phyloP scores from a whole-genome alignment of 2,113 vertebrate genomes.

The Isichthys henryi region DNA sequence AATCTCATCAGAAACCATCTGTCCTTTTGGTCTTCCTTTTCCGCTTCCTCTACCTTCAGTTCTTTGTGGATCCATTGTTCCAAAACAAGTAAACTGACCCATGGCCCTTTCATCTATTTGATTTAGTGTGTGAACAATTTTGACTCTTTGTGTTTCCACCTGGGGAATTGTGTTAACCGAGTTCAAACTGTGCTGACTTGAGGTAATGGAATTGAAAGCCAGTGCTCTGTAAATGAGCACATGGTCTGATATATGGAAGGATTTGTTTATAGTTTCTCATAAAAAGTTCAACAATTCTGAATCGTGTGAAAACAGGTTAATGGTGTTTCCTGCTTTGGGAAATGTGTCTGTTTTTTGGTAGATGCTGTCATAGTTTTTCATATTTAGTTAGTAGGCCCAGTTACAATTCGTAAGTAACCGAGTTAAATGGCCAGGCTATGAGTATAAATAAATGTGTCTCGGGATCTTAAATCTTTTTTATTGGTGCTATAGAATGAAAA shows the following conservation, averaged over 20 bases:
- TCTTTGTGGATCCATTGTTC: not conserved
- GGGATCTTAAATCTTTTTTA: too few relatives aligned
- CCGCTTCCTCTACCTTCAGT: not conserved
- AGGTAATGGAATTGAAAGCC: not conserved
- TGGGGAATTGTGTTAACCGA: not conserved
- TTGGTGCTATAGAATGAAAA: too few relatives aligned
- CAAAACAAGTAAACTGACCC: not conserved
- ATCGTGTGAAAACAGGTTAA: not conserved
- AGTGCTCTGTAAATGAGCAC: not conserved
- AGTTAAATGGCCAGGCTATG: too few relatives aligned
- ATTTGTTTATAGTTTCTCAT: not conserved
- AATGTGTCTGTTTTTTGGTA: not conserved
- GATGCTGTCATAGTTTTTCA: not conserved
- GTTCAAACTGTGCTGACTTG: not conserved
- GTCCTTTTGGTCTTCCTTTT: not conserved
- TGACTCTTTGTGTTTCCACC: not conserved
- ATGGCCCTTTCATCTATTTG: not conserved
- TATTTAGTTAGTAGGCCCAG: too few relatives aligned
- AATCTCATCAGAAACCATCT: not conserved
- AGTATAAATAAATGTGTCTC: too few relatives aligned
- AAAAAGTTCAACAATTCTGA: not conserved
- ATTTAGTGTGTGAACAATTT: not conserved
- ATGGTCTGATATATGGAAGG: not conserved
- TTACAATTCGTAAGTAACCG: too few relatives aligned
- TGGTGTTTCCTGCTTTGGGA: not conserved